Conservation (phyloP, 1,140 invertebrate species). For the Wiebesia pumilae region DNA sequence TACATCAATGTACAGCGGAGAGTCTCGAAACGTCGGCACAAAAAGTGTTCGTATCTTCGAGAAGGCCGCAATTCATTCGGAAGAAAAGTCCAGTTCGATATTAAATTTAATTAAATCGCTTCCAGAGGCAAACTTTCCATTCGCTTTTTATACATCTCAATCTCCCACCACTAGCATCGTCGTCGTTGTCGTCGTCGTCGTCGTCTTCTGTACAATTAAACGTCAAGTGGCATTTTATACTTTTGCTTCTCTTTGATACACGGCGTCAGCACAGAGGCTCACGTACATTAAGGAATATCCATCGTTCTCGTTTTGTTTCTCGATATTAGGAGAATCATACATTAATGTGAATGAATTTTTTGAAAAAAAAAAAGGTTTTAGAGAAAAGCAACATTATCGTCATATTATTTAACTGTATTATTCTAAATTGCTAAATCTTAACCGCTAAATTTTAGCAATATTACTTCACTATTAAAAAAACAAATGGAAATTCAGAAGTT, state of each 20-base stretch:
- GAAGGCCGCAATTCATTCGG: background rate
- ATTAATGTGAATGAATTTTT: no score
- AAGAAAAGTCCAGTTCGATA: constrained; percentile 8
- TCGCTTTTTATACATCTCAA: background rate
- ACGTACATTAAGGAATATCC: background rate
- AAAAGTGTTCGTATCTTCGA: background rate
- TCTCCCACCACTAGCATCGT: background rate
- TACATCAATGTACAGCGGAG: background rate
- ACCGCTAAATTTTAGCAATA: no score
- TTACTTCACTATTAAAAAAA: no score
- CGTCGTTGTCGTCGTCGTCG: background rate
- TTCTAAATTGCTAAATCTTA: no score
- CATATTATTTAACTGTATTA: no score
- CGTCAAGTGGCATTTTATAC: background rate
- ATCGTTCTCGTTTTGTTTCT: background rate
- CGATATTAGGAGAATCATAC: background rate
- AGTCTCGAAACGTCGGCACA: background rate
- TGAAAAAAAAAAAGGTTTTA: no score
- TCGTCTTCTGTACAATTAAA: constrained; percentile 23
- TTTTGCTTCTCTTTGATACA: background rate
- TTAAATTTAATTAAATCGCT: constrained; percentile 27
- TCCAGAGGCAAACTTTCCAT: background rate
- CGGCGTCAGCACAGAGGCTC: background rate
- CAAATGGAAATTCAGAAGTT: no score
- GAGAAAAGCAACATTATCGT: no score